Conservation (phyloP, 2,797 vertebrate genomes). For the Ctenochaetus hawaiiensis region DNA sequence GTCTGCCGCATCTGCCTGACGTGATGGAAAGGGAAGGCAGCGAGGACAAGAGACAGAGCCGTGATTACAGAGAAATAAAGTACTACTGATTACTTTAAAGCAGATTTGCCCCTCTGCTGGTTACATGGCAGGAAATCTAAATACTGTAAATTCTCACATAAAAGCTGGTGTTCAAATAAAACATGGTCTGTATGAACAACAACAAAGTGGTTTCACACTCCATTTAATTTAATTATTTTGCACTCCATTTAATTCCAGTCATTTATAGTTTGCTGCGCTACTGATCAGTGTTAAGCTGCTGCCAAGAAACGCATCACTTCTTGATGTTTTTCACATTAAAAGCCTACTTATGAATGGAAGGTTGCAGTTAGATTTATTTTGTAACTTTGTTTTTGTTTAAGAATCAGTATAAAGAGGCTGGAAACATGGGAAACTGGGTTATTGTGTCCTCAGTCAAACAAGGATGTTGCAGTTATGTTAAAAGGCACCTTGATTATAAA, state of each 20-base stretch:
- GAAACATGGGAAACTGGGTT: background rate
- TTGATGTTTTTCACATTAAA: conserved; percentile 15
- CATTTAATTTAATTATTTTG: background rate
- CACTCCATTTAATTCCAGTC: background rate
- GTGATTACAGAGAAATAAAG: conserved; percentile 14
- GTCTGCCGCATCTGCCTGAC: conserved; percentile 45
- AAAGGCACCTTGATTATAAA: background rate
- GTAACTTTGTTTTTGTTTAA: background rate
- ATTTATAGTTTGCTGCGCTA: background rate
- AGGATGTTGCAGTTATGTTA: background rate
- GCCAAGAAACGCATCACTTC: background rate
- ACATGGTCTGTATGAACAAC: background rate
- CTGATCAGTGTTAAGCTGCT: background rate
- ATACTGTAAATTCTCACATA: background rate
- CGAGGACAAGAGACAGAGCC: conserved; percentile 10
- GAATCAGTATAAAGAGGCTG: background rate
- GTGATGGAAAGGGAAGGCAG: conserved; percentile 28
- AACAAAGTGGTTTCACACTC: background rate
- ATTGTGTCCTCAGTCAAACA: background rate
- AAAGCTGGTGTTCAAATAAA: background rate
- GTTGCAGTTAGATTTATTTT: background rate
- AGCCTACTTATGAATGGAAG: background rate
- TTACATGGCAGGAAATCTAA: background rate
- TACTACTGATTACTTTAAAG: conserved; percentile 64
- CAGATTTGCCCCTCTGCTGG: background rate